These are phyloP conservation scores for Tachypleus tridentatus DNA, from an alignment of 1,140 invertebrate genomes.

Conservation along the genomic window DNA sequence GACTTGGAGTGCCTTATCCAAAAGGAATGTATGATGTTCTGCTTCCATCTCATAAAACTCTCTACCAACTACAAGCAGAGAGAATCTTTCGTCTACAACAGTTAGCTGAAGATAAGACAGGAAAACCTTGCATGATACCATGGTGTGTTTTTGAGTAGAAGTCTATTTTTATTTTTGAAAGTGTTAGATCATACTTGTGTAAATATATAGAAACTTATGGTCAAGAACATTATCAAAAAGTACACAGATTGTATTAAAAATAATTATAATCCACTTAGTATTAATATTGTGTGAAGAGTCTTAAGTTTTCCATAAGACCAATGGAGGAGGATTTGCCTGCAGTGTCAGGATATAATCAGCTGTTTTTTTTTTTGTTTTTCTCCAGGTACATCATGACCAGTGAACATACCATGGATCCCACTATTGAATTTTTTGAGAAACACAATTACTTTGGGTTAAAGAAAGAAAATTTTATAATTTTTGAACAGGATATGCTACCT, in stretches of 20 bases:
- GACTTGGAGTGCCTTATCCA: slow-evolving; percentile 82
- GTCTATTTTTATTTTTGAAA: neutral
- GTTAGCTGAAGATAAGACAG: slow-evolving; percentile 52
- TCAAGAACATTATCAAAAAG: too few species aligned
- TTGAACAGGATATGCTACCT: slow-evolving; percentile 85
- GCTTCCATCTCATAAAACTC: slow-evolving; percentile 72
- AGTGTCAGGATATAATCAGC: too few species aligned
- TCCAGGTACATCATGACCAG: slow-evolving; percentile 88
- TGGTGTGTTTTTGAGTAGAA: slow-evolving; percentile 41
- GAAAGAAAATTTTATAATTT: slow-evolving; percentile 67
- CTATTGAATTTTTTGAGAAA: slow-evolving; percentile 62
- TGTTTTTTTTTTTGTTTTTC: too few species aligned
- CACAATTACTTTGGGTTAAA: slow-evolving; percentile 79
- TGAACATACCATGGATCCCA: slow-evolving; percentile 76
- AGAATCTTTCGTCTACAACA: slow-evolving; percentile 64
- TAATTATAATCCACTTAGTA: too few species aligned
- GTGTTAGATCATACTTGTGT: too few species aligned
- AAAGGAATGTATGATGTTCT: slow-evolving; percentile 96
- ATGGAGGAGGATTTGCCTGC: too few species aligned
- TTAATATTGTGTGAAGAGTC: too few species aligned
- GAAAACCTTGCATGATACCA: slow-evolving; percentile 51
- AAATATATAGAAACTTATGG: too few species aligned
- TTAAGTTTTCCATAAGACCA: too few species aligned
- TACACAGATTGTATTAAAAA: too few species aligned
- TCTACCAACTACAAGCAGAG: slow-evolving; percentile 93